Conservation (phyloP, 2,888 invertebrate genomes). For the Electrophaes corylata region DNA sequence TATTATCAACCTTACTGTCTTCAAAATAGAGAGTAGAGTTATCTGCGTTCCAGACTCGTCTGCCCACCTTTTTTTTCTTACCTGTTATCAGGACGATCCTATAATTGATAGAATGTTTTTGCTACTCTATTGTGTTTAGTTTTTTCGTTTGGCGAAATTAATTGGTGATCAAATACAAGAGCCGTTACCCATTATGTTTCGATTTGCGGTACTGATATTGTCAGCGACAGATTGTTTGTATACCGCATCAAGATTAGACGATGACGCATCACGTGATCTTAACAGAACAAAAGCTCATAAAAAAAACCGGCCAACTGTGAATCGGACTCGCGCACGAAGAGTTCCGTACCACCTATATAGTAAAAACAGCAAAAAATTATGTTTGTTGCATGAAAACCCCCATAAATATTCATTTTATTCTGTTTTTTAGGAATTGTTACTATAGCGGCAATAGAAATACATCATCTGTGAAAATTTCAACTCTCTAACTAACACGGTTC, state of each 20-base stretch:
- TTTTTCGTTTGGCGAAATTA: conserved; percentile 53
- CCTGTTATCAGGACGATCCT: conserved; percentile 35
- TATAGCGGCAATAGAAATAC: too few species aligned
- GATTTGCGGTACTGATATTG: conserved; percentile 54
- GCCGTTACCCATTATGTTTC: conserved; percentile 64
- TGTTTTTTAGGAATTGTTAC: too few species aligned
- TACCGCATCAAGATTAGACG: too few species aligned
- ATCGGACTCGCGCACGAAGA: too few species aligned
- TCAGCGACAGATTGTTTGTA: conserved; percentile 18
- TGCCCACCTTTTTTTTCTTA: conserved; percentile 26
- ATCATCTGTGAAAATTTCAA: too few species aligned
- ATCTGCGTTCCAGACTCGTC: conserved; percentile 1
- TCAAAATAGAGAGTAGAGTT: conserved; percentile 6
- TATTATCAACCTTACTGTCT: conserved; percentile 10
- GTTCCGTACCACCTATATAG: too few species aligned
- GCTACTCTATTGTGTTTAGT: conserved; percentile 45
- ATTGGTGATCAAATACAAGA: conserved; percentile 64
- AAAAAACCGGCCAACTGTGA: too few species aligned
- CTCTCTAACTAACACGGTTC: too few species aligned
- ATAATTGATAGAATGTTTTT: conserved; percentile 65
- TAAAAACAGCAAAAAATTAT: too few species aligned
- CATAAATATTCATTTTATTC: too few species aligned
- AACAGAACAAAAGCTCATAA: background rate
- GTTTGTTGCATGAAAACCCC: too few species aligned
- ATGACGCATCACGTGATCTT: background rate